Evolutionary conservation across 2,797 vertebrate genomes (phyloP).

Genomic region (Anguilla anguilla): DNA sequence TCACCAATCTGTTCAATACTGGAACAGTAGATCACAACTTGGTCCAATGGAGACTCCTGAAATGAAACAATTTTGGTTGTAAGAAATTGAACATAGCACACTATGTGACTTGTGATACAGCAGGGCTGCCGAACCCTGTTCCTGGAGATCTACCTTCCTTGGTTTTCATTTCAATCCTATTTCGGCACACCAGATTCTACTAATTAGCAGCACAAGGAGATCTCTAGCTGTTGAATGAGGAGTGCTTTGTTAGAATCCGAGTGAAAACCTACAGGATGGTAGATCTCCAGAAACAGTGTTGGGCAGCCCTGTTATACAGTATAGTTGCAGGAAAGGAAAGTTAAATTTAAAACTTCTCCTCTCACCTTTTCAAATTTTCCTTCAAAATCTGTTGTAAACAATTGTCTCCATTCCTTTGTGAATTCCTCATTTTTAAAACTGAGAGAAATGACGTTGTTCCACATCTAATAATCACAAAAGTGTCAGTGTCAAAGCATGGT

Average conservation of each 20-base stretch:
- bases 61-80: conserved; percentile 30
- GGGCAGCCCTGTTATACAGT: no score
- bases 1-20: conserved; percentile 1
- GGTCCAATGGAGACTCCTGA: conserved; percentile 72
- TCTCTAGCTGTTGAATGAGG: no score
- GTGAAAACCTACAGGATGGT: no score
- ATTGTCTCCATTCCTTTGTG: conserved; percentile 71
- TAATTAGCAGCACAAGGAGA: no score
- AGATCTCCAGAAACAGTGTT: no score
- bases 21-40: conserved; percentile 79
- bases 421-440: conserved; percentile 65
- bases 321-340: background rate
- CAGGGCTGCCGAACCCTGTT: no score
- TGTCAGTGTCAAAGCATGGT: background rate
- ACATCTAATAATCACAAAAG: conserved; percentile 69
- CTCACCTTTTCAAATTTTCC: conserved; percentile 81
- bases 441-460: conserved; percentile 76
- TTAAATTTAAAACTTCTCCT: background rate
- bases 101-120: no score
- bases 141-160: no score
- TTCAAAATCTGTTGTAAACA: conserved; percentile 74
- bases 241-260: no score
- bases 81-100: background rate
- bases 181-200: no score
- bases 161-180: no score